Evolutionary conservation across 2,888 invertebrate genomes (phyloP), one percentile per base, ranked within the genome.

Genomic region (Temnothorax rugatulus): DNA sequence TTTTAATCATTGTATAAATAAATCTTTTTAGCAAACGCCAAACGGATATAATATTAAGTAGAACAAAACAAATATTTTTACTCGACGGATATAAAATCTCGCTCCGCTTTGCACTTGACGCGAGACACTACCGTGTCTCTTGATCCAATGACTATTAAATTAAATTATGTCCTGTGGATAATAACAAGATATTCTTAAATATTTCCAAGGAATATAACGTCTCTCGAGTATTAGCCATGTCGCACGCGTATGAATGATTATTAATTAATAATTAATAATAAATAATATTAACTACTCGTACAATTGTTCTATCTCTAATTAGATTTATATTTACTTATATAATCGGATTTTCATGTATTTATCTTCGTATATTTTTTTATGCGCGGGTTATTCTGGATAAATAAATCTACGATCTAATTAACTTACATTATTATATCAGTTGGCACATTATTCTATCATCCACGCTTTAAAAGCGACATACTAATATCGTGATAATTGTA

Each of bases 1-100:
- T 84, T 89, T 87, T 88, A 86, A 89, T 86, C 61, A 11, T 21
- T 75, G 47, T 68, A 54, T 68, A 54, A 61, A 74, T n/a, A n/a
- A n/a, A n/a, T 21, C 8, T n/a, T 15, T 9, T 50, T 75, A 29
- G 9, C 0, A 25, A 63, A 54, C 4, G 11, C 13, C 1, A 21
- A 18, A 47, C 3, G 15, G 3, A 29, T 4, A 21, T 57, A 59
- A 59, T 15, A 59, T 59, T 29, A 8, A 15, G 15, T 59, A 71
- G 7, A 71, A 1, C 21, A 71, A 54, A 59, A 29, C 15, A 25
- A 3, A 59, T 59, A 15, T 29, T 59, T 54, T 29, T 69, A 15
- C 2, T 50, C 4, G 8, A 41, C 38, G n/a, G 13, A 44, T 61
- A 41, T 18, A 38, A 18, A 57, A 11, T n/a, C n/a, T n/a, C n/a